Conservation (phyloP, 2,888 invertebrate species). For the Rhodophaea formosa region DNA sequence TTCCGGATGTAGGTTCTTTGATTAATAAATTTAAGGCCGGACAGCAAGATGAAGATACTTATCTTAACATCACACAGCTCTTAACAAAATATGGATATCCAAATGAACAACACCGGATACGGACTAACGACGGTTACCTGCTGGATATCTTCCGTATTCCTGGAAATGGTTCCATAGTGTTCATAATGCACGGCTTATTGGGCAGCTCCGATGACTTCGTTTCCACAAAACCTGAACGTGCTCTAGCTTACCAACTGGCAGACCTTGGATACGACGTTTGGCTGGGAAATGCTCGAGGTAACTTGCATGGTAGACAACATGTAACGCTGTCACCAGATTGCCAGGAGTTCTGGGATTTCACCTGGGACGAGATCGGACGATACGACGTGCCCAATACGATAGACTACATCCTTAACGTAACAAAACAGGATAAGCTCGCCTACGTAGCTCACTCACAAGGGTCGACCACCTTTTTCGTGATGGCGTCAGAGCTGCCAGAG, state of each 20-base stretch:
- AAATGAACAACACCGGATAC: conserved; percentile 5
- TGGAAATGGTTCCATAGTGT: conserved; percentile 1
- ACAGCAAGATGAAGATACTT: background rate
- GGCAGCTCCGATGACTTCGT: conserved; percentile 3
- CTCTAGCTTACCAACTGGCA: background rate
- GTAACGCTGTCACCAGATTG: conserved; percentile 5
- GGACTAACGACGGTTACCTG: background rate
- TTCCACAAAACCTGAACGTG: background rate
- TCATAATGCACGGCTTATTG: background rate
- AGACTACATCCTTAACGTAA: conserved; percentile 67
- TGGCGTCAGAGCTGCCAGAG: conserved; percentile 19
- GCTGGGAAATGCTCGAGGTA: conserved; percentile 25
- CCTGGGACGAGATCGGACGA: conserved; percentile 84
- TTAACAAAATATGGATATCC: background rate
- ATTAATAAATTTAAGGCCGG: background rate
- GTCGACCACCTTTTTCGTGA: conserved; percentile 3
- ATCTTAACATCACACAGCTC: background rate
- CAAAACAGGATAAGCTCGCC: background rate
- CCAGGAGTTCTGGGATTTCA: conserved; percentile 42
- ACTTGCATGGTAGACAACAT: background rate
- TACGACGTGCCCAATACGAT: conserved; percentile 84
- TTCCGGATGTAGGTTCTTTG: background rate
- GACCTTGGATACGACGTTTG: conserved; percentile 20
- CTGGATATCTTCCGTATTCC: conserved; percentile 8
- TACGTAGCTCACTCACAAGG: conserved; percentile 14